Evolutionary conservation across 2,888 invertebrate genomes (phyloP).

Genomic region (Campopleginae sp.): DNA sequence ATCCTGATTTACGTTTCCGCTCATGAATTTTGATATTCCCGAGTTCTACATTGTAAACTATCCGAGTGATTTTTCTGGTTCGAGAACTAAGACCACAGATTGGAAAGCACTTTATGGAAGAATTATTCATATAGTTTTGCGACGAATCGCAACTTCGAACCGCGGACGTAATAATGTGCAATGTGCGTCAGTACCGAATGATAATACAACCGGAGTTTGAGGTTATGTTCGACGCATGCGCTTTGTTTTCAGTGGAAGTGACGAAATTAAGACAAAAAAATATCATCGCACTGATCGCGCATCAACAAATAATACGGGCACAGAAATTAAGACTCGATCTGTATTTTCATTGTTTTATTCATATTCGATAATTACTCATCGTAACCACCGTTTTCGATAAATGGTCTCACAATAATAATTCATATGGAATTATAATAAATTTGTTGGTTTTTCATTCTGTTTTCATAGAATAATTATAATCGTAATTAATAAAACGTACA

Average conservation of each 20-base stretch:
- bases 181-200: not conserved
- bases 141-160: not conserved
- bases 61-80: not conserved
- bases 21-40: not conserved
- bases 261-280: not conserved
- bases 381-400: slow-evolving; percentile 54
- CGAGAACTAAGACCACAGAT: not conserved
- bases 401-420: slow-evolving; percentile 63
- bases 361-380: slow-evolving; percentile 64
- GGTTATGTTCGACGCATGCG: slow-evolving; percentile 1
- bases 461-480: slow-evolving; percentile 58
- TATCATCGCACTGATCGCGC: no score
- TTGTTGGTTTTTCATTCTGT: slow-evolving; percentile 35
- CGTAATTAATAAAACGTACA: slow-evolving; percentile 37
- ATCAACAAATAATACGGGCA: no score
- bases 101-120: not conserved
- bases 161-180: not conserved
- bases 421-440: slow-evolving; percentile 59
- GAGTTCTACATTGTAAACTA: slow-evolving; percentile 5
- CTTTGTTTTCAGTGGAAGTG: not conserved
- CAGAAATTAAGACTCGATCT: slow-evolving; percentile 66
- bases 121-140: not conserved
- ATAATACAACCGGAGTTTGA: not conserved
- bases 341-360: slow-evolving; percentile 67
- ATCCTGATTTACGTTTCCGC: not conserved